phyloP scores from a whole-genome alignment of 2,797 vertebrate genomes.

The Clarias pachynema region DNA sequence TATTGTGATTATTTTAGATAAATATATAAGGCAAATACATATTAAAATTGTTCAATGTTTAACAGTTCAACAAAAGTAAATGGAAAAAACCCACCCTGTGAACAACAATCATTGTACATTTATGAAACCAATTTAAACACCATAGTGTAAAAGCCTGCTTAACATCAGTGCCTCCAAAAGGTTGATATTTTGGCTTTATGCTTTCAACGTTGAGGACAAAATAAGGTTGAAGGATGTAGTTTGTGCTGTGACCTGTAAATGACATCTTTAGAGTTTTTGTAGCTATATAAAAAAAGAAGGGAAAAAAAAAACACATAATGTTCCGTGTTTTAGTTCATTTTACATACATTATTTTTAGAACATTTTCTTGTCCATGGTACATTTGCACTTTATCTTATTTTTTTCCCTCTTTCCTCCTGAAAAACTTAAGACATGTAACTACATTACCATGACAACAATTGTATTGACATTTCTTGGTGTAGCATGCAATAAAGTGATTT shows the following conservation, averaged over 20 bases:
- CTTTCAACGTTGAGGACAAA: not conserved
- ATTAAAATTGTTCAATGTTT: too few relatives aligned
- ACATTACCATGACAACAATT: conserved; percentile 75
- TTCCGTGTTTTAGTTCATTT: not conserved
- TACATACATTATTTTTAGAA: not conserved
- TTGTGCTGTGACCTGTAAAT: not conserved
- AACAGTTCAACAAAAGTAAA: not conserved
- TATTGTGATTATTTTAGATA: too few relatives aligned
- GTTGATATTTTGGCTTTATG: not conserved
- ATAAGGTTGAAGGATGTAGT: not conserved
- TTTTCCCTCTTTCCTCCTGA: not conserved
- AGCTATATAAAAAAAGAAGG: not conserved
- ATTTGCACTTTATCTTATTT: conserved; percentile 24
- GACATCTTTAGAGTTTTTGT: not conserved
- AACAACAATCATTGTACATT: not conserved
- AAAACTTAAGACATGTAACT: conserved; percentile 64
- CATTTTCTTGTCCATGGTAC: conserved; percentile 8
- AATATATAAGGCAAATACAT: too few relatives aligned
- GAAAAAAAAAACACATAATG: not conserved
- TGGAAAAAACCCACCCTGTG: not conserved
- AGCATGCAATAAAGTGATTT: conserved; percentile 74
- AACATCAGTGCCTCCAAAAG: not conserved
- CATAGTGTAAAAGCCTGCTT: not conserved
- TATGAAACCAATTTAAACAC: not conserved
- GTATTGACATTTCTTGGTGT: conserved; percentile 73